Conservation (phyloP, 2,797 vertebrate genomes). For the Stomatorhinus walkeri region DNA sequence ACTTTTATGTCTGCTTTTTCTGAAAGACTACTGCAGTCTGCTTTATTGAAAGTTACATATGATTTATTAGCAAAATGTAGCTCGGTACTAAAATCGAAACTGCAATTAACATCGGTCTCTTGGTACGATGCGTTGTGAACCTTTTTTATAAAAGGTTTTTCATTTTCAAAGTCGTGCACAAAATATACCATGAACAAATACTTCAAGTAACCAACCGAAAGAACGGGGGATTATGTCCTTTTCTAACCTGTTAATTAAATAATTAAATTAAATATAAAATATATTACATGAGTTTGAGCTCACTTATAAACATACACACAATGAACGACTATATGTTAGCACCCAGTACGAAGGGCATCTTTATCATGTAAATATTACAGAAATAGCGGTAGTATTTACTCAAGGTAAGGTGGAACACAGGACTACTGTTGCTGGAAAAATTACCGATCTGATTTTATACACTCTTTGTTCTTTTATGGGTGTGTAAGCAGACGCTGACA, state of each 20-base stretch:
- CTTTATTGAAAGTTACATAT: background rate
- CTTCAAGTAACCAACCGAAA: background rate
- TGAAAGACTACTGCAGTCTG: background rate
- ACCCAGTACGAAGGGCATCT: background rate
- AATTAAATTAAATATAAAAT: background rate
- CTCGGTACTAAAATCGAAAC: background rate
- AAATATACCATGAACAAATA: background rate
- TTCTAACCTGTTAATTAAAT: background rate
- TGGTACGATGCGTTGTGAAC: background rate
- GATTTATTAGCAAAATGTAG: background rate
- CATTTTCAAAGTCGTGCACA: background rate
- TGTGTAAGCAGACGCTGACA: background rate
- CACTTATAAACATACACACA: background rate
- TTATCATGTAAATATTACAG: background rate
- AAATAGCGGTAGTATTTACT: background rate
- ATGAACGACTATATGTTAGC: background rate
- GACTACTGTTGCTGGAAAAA: background rate
- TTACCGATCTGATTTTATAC: background rate
- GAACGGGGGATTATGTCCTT: background rate
- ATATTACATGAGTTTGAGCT: background rate
- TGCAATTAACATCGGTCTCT: background rate
- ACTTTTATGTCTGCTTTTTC: background rate
- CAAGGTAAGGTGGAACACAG: background rate
- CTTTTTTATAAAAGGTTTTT: background rate
- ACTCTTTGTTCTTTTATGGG: slow-evolving; percentile 8